Base-by-base conservation (phyloP, 2,113 vertebrate genomes). In the Petrocephalus microphthalmus region DNA sequence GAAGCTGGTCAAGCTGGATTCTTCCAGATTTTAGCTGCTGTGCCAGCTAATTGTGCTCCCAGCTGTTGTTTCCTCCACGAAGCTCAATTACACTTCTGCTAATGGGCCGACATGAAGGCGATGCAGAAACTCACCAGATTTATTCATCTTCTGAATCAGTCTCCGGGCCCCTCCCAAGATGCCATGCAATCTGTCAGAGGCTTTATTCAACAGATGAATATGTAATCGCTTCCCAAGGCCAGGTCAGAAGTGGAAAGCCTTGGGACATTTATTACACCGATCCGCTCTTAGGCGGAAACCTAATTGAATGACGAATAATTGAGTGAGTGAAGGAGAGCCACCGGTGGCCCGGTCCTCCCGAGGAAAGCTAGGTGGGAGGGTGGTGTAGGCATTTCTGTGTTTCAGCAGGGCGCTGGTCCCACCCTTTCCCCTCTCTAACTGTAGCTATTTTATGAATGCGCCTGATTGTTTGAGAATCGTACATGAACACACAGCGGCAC, bases 161-260 rank as follows among this genome's bases (percentile, higher is more conserved):
- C 71, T 78, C 33, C 0, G 33, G n/a, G 15, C 17, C 5, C 71
- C 71, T 19, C 33, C 71, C 13, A 5, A 37, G 71, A 15, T 13
- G 4, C 71, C 71, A 17, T 78, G 33, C 71, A 42, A 78, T 78
- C 71, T 78, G 71, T 78, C 2, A 4, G 71, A 78, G 33, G 71
- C 71, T 78, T 78, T 78, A 78, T 29, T 74, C 67, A 74, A 74
- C 71, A 78, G 71, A 78, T 78, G 71, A 78, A 33, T 17, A 78
- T 78, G 29, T 78, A 42, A 78, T 78, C 71, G 71, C 33, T 78
- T 78, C 71, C 15, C 33, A 42, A 6, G 71, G 71, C 33, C 29
- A 42, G 71, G 71, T 42, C 29, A 19, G 29, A 42, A 42, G 5
- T 10, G 5, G 17, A 78, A 42, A 37, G 71, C 33, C 33, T 42